Evolutionary conservation across 2,888 invertebrate species (phyloP).

Genomic region (Calameuta idolon): DNA sequence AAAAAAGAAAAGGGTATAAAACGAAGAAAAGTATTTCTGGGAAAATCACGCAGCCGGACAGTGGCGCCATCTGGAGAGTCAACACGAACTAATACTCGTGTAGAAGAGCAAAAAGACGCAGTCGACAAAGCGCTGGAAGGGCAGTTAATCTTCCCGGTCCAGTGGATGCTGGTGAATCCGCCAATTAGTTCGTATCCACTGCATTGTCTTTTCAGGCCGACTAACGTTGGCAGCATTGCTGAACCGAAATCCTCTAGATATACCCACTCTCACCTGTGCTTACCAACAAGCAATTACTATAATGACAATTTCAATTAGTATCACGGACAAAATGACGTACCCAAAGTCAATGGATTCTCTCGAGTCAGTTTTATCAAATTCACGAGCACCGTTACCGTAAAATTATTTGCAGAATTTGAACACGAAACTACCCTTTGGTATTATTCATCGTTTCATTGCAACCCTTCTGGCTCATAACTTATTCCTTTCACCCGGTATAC

Average conservation of each 20-base stretch:
- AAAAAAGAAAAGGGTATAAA: no score
- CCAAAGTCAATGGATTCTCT: no score
- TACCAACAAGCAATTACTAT: no score
- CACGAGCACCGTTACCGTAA: not conserved
- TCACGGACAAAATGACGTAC: no score
- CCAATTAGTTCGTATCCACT: constrained; percentile 61
- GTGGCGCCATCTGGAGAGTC: no score
- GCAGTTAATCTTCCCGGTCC: constrained; percentile 61
- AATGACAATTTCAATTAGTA: no score
- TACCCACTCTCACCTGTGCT: constrained; percentile 26
- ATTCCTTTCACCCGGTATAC: not conserved
- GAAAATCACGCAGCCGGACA: no score
- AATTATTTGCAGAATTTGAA: constrained; percentile 40
- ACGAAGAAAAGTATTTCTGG: no score
- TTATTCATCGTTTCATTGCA: constrained; percentile 57
- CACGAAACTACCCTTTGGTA: constrained; percentile 49
- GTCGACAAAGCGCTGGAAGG: constrained; percentile 17
- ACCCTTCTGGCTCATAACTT: constrained; percentile 6
- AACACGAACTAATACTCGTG: no score
- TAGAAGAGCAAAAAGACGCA: no score
- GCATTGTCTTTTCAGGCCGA: constrained; percentile 45
- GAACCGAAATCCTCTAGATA: not conserved
- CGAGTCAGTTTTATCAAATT: not conserved
- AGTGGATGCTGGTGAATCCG: constrained; percentile 59
- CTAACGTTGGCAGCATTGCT: constrained; percentile 7